Conservation (phyloP, 2,797 vertebrate genomes). For the Nyctibius grandis region DNA sequence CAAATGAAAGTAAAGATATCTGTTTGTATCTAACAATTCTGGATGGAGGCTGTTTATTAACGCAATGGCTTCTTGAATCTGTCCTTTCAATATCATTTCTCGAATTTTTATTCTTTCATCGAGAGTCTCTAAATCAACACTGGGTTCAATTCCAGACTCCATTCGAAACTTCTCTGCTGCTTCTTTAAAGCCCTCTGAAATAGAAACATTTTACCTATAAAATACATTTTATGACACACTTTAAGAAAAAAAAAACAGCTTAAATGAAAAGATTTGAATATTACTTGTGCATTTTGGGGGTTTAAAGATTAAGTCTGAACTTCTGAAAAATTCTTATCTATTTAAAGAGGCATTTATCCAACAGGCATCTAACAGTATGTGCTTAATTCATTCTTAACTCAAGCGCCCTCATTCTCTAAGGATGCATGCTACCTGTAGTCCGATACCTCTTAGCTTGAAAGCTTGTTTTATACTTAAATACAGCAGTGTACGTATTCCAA, state of each 20-base stretch:
- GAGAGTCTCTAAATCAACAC: constrained; percentile 93
- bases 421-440: not conserved
- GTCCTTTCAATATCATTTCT: constrained; percentile 97
- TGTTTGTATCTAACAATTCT: constrained; percentile 94
- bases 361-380: not conserved
- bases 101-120: constrained; percentile 98
- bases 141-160: constrained; percentile 98
- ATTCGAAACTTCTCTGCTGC: constrained; percentile 97
- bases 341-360: not conserved
- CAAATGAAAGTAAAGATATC: constrained; percentile 96
- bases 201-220: not conserved
- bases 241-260: not conserved
- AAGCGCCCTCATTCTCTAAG: not conserved
- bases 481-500: not conserved
- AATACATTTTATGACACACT: not conserved
- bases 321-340: not conserved
- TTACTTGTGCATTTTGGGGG: not conserved
- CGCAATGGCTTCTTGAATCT: constrained; percentile 96
- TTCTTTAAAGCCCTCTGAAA: constrained; percentile 96
- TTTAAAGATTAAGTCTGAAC: not conserved
- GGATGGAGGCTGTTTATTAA: constrained; percentile 96
- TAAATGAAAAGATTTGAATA: not conserved
- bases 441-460: not conserved
- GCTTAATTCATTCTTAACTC: not conserved
- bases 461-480: not conserved